Percentiles rank a stretch among this genome's conserved stretches.
Evolutionary conservation across 2,888 invertebrate species (phyloP).

Genomic region (Cephalotes varians): DNA sequence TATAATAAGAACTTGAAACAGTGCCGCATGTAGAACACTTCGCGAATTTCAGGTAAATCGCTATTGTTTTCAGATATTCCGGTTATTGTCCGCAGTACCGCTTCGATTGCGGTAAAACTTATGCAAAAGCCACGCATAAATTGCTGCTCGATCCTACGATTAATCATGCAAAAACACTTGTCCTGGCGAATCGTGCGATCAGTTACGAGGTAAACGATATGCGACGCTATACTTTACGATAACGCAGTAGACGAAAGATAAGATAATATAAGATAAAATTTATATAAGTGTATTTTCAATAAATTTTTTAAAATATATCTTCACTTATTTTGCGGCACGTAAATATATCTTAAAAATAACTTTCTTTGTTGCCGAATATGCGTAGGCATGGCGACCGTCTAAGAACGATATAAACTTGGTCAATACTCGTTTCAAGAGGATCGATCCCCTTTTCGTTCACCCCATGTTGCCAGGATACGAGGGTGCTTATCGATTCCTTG

Average conservation of each 20-base stretch:
- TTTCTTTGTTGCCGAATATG: not conserved
- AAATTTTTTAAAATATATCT: not conserved
- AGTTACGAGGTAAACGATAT: slow-evolving; percentile 88
- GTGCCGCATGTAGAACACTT: not conserved
- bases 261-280: slow-evolving; percentile 29
- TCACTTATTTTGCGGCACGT: not conserved
- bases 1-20: not conserved
- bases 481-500: slow-evolving; percentile 85
- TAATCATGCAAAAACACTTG: slow-evolving; percentile 90
- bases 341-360: not conserved
- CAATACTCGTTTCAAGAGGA: slow-evolving; percentile 88
- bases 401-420: slow-evolving; percentile 90
- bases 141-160: slow-evolving; percentile 91
- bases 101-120: slow-evolving; percentile 91
- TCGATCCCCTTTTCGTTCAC: slow-evolving; percentile 90
- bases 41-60: not conserved
- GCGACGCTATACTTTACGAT: not conserved
- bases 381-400: slow-evolving; percentile 88
- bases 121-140: slow-evolving; percentile 90
- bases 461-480: slow-evolving; percentile 92
- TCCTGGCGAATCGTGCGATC: slow-evolving; percentile 89
- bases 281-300: not conserved
- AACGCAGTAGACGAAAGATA: not conserved
- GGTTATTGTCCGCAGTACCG: slow-evolving; percentile 92
- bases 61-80: slow-evolving; percentile 88